phyloP scores from a whole-genome alignment of 2,888 invertebrate species.

The Sceliomorpha sp. region DNA sequence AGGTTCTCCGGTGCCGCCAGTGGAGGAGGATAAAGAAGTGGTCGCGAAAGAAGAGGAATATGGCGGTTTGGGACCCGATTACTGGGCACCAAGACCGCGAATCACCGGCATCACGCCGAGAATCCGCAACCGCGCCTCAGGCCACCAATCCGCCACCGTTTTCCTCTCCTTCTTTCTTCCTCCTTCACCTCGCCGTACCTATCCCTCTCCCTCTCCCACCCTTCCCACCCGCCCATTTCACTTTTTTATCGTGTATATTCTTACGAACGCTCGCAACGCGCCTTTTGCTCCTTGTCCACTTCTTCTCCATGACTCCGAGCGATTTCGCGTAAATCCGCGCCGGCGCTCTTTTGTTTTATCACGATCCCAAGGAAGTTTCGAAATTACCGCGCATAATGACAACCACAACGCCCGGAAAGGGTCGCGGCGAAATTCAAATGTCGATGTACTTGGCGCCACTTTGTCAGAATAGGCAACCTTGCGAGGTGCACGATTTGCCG shows the following conservation, averaged over 20 bases:
- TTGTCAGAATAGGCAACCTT: slow-evolving; percentile 12
- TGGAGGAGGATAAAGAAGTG: slow-evolving; percentile 56
- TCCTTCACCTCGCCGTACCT: slow-evolving; percentile 36
- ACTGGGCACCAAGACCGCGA: slow-evolving; percentile 79
- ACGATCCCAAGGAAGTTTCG: slow-evolving; percentile 68
- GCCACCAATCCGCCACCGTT: slow-evolving; percentile 79
- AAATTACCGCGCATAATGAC: slow-evolving; percentile 74
- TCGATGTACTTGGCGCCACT: slow-evolving; percentile 60
- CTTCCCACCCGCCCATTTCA: slow-evolving; percentile 40
- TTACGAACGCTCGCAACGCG: slow-evolving; percentile 10
- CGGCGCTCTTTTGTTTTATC: slow-evolving; percentile 60
- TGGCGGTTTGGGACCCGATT: slow-evolving; percentile 75
- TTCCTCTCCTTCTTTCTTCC: slow-evolving; percentile 44
- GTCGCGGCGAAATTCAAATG: slow-evolving; percentile 60
- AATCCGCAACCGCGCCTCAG: slow-evolving; percentile 79
- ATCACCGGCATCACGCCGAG: slow-evolving; percentile 80
- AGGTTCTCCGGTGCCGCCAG: slow-evolving; percentile 31
- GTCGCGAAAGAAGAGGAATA: slow-evolving; percentile 69
- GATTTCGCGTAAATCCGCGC: slow-evolving; percentile 60
- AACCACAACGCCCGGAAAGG: slow-evolving; percentile 59
- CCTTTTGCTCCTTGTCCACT: slow-evolving; percentile 33
- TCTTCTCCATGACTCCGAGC: slow-evolving; percentile 31
- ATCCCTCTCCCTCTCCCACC: slow-evolving; percentile 21
- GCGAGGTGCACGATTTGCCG: slow-evolving; percentile 5
- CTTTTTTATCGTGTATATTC: slow-evolving; percentile 22